These are phyloP conservation scores for Picus viridis DNA, from an alignment of 2,797 vertebrate genomes.

Conservation along the genomic window DNA sequence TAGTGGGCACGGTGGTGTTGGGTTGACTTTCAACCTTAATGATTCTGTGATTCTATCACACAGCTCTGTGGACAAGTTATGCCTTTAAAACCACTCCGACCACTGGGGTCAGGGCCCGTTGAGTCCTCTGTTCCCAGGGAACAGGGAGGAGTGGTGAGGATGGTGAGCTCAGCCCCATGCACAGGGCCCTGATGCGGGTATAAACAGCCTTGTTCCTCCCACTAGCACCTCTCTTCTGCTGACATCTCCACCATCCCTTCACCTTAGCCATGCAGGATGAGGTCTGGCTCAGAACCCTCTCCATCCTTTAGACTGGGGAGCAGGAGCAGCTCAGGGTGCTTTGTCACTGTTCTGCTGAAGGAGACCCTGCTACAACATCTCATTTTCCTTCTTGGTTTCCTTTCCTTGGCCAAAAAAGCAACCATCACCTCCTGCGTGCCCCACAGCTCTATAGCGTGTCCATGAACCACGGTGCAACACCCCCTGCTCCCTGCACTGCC, in stretches of 20 bases:
- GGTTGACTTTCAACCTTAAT: no score
- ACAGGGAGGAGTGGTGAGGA: not conserved
- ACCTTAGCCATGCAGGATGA: not conserved
- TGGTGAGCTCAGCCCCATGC: not conserved
- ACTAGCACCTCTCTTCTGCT: fast-evolving
- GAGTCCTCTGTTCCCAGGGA: not conserved
- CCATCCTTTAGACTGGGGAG: not conserved
- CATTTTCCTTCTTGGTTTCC: not conserved
- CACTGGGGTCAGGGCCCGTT: not conserved
- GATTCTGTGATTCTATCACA: no score
- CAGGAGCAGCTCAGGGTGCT: fast-evolving
- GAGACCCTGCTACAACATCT: not conserved
- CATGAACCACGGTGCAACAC: fast-evolving
- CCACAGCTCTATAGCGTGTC: not conserved
- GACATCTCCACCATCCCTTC: not conserved
- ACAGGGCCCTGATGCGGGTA: not conserved
- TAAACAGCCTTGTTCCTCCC: not conserved
- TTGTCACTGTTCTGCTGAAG: not conserved
- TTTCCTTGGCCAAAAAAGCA: not conserved
- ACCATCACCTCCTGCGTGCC: not conserved
- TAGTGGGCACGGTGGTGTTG: no score
- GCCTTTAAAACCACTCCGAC: not conserved
- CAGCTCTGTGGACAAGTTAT: not conserved
- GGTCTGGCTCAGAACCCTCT: not conserved
- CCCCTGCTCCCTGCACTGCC: no score